Conservation (phyloP, 2,888 invertebrate species). For the Trichacis sp. region DNA sequence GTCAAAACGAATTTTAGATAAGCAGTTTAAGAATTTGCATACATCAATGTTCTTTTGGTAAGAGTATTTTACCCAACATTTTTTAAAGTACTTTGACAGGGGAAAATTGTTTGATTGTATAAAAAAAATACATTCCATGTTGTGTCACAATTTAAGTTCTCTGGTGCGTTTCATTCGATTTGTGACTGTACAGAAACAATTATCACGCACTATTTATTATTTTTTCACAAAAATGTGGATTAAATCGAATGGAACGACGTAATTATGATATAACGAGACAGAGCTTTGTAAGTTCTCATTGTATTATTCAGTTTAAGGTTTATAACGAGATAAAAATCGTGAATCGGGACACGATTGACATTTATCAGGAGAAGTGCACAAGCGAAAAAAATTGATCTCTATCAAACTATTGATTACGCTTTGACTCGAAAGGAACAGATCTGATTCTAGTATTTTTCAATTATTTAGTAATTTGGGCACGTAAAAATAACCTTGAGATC, state of each 20-base stretch:
- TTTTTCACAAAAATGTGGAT: conserved; percentile 16
- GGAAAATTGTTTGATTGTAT: too few species aligned
- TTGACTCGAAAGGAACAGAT: too few species aligned
- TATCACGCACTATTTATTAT: conserved; percentile 32
- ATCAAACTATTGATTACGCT: not conserved
- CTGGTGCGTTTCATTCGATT: conserved; percentile 33
- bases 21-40: too few species aligned
- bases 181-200: conserved; percentile 38
- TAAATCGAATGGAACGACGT: conserved; percentile 31
- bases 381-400: conserved; percentile 18
- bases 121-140: conserved; percentile 41
- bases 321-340: not conserved
- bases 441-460: too few species aligned
- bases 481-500: too few species aligned
- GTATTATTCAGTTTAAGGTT: conserved; percentile 26
- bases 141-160: conserved; percentile 15
- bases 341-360: not conserved
- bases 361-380: not conserved
- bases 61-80: too few species aligned
- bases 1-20: too few species aligned
- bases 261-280: conserved; percentile 18
- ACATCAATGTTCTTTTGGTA: too few species aligned
- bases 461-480: too few species aligned
- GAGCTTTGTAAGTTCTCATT: conserved; percentile 23
- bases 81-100: too few species aligned